phyloP scores from a whole-genome alignment of 2,113 vertebrate species.

The Petaurus breviceps region DNA sequence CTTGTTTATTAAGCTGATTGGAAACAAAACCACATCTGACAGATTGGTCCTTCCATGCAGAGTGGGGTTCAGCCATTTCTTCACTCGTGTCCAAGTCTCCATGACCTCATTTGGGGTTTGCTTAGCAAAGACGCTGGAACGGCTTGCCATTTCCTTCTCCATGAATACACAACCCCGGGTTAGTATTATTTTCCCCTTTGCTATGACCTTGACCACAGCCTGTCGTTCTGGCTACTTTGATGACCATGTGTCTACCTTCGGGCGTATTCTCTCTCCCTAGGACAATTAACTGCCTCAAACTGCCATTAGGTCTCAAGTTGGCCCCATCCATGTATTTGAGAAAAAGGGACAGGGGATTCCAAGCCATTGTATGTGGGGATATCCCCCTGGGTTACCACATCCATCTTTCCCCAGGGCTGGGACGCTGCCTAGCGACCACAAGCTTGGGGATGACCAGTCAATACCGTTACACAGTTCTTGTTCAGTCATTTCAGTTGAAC shows the following conservation, averaged over 20 bases:
- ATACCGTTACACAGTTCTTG: too few relatives aligned
- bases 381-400: neutral
- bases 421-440: too few relatives aligned
- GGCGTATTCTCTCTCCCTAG: neutral
- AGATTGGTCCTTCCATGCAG: neutral
- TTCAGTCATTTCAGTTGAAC: too few relatives aligned
- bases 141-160: neutral
- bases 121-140: neutral
- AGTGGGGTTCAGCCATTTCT: neutral
- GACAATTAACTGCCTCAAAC: neutral
- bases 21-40: neutral
- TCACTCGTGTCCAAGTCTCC: neutral
- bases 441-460: neutral
- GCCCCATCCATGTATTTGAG: neutral
- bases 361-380: neutral
- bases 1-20: neutral
- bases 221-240: neutral
- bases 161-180: neutral
- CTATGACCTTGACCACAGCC: neutral
- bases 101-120: neutral
- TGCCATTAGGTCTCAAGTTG: neutral
- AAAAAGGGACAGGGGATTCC: neutral
- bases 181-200: neutral
- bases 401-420: too few relatives aligned
- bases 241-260: neutral